phyloP scores from a whole-genome alignment of 2,113 vertebrate species.

The Prunella fulvescens region DNA sequence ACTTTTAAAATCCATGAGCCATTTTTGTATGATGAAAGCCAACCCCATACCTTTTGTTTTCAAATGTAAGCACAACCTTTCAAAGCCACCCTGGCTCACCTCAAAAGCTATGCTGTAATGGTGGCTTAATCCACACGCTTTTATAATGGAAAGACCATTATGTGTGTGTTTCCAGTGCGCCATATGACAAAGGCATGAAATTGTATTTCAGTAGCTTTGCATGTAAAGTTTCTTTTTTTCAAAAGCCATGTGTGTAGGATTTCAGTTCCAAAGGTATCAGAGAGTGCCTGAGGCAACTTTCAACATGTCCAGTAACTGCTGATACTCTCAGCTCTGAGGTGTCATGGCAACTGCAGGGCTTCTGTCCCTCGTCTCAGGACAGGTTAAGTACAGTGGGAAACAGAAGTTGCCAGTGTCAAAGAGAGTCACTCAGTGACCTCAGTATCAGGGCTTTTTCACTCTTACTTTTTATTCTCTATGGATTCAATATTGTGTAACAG shows the following conservation, averaged over 20 bases:
- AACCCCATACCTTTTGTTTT: not conserved
- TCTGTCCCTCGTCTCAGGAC: not conserved
- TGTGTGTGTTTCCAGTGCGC: not conserved
- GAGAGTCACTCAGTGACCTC: not conserved
- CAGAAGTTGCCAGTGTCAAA: not conserved
- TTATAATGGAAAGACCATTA: not conserved
- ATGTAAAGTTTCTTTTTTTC: not conserved
- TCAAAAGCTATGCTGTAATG: not conserved
- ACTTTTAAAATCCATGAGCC: not conserved
- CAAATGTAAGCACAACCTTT: not conserved
- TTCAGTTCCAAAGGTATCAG: not conserved
- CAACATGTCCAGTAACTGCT: not conserved
- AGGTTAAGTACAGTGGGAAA: not conserved
- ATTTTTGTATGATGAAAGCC: not conserved
- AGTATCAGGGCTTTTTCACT: not conserved
- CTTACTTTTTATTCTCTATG: not conserved
- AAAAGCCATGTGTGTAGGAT: not conserved
- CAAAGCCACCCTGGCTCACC: not conserved
- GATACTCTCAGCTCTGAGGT: not conserved
- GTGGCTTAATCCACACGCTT: not conserved
- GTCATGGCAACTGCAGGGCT: not conserved
- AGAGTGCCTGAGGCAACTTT: not conserved
- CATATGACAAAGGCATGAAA: not conserved
- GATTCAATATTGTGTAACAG: not conserved
- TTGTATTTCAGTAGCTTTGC: not conserved